These are phyloP conservation scores for Coluber constrictor DNA, from an alignment of 2,797 vertebrate genomes.

Conservation along the genomic window DNA sequence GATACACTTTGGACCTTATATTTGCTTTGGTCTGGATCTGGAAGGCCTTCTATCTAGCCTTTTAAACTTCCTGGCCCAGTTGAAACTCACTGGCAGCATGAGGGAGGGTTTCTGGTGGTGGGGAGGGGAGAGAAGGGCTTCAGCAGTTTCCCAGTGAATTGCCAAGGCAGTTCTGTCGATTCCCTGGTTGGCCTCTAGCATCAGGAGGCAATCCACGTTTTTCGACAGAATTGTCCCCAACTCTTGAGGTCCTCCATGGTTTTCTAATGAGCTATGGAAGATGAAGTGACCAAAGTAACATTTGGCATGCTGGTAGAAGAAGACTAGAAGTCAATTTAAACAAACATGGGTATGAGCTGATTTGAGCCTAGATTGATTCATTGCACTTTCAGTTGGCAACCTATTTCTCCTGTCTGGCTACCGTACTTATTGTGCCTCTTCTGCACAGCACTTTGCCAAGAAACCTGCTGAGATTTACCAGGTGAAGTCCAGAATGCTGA, in stretches of 20 bases:
- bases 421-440: background rate
- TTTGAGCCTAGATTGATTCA: background rate
- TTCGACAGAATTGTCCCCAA: background rate
- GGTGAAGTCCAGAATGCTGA: background rate
- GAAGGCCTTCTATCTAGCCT: too few species aligned
- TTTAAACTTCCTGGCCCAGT: too few species aligned
- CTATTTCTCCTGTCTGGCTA: background rate
- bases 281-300: background rate
- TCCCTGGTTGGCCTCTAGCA: too few species aligned
- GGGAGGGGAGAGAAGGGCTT: too few species aligned
- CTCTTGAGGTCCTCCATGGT: background rate
- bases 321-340: background rate
- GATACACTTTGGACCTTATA: too few species aligned
- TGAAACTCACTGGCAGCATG: too few species aligned
- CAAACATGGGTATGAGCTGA: background rate
- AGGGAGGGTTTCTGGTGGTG: too few species aligned
- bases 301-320: background rate
- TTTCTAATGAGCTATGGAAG: background rate
- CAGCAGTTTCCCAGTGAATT: too few species aligned
- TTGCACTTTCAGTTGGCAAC: background rate
- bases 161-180: too few species aligned
- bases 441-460: background rate
- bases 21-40: too few species aligned
- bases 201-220: too few species aligned
- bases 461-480: background rate